These are phyloP conservation scores for Steatornis caripensis DNA, from an alignment of 2,113 vertebrate genomes.

Conservation along the genomic window DNA sequence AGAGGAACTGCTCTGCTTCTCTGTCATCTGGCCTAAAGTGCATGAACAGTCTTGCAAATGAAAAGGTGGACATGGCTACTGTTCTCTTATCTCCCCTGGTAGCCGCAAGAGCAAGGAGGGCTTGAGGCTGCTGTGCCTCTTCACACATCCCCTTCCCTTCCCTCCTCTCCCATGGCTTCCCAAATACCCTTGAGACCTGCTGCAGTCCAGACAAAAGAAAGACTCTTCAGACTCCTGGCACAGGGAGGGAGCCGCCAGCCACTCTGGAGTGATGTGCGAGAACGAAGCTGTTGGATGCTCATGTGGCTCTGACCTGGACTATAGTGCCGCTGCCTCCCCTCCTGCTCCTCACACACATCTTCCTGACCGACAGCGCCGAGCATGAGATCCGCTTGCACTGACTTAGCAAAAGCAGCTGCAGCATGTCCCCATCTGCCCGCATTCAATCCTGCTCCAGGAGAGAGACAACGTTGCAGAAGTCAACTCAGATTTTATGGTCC, in stretches of 20 bases:
- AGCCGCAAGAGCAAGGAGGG: background rate
- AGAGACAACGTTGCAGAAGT: background rate
- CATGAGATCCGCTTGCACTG: background rate
- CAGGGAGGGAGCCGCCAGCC: background rate
- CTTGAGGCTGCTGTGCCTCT: background rate
- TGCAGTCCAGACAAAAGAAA: background rate
- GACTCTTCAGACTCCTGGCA: background rate
- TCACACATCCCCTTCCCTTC: background rate
- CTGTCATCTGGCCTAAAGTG: background rate
- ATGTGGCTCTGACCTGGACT: background rate
- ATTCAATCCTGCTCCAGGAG: background rate
- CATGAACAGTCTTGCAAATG: rapidly evolving
- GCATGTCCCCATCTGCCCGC: background rate
- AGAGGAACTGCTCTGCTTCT: background rate
- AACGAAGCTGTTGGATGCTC: background rate
- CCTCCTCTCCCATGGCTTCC: background rate
- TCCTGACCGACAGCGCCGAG: background rate
- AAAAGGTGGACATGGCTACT: background rate
- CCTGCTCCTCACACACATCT: background rate
- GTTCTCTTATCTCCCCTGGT: background rate
- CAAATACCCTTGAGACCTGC: background rate
- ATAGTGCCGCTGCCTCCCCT: background rate
- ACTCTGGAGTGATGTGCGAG: background rate
- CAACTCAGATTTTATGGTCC: background rate
- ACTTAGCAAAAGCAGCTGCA: background rate